Evolutionary conservation across 1,140 invertebrate species (phyloP).

Genomic region (Hestina assimilis): DNA sequence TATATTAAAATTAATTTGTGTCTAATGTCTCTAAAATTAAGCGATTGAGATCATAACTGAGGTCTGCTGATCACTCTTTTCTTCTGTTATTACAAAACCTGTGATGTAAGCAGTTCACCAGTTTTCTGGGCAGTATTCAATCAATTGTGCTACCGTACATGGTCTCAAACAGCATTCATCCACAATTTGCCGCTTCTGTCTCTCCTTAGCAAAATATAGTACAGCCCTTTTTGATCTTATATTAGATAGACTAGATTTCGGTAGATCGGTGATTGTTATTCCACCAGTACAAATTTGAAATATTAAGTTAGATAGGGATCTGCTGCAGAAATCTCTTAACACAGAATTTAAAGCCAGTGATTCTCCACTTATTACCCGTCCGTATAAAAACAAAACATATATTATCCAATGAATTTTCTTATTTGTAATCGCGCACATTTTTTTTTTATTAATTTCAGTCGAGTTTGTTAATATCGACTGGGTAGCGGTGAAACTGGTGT

Average conservation of each 20-base stretch:
- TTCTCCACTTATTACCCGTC: constrained; percentile 40
- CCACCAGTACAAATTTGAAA: constrained; percentile 50
- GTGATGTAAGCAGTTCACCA: constrained; percentile 39
- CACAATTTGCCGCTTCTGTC: constrained; percentile 42
- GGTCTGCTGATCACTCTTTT: constrained; percentile 9
- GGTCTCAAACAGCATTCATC: constrained; percentile 54
- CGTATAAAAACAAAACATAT: constrained; percentile 42
- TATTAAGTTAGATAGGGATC: constrained; percentile 43
- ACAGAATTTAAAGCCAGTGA: constrained; percentile 46
- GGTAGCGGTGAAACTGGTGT: constrained; percentile 43
- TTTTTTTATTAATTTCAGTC: constrained; percentile 25
- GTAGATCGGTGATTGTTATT: constrained; percentile 37
- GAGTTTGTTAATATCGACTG: constrained; percentile 32
- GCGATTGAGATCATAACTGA: constrained; percentile 30
- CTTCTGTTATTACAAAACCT: not conserved
- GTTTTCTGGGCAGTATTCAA: constrained; percentile 61
- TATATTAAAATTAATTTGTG: constrained; percentile 1
- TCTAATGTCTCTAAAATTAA: constrained; percentile 10
- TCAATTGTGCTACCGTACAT: constrained; percentile 53
- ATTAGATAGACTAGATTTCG: constrained; percentile 30
- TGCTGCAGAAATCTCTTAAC: constrained; percentile 47
- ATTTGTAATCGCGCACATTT: constrained; percentile 45
- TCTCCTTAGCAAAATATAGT: constrained; percentile 35
- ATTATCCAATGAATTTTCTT: constrained; percentile 45
- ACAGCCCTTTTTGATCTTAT: constrained; percentile 42